A percentile compares a stretch with the other conserved stretches of the same genome.
Evolutionary conservation across 37 sponge, comb jelly and placozoan genomes (phyloP).

Genomic region (Corticium candelabrum): DNA sequence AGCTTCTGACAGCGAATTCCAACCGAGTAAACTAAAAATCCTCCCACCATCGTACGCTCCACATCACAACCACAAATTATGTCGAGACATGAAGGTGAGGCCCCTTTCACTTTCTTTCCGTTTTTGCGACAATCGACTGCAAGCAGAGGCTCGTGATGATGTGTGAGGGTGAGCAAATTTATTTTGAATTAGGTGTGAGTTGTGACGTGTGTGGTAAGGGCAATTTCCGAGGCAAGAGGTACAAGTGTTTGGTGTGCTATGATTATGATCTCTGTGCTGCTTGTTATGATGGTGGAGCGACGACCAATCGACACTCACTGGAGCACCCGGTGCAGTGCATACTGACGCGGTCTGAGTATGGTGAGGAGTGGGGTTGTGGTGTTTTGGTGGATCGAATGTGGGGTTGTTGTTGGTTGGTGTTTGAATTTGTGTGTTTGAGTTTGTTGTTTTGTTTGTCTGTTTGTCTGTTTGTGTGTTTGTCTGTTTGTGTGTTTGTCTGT

Average conservation of each 20-base stretch:
- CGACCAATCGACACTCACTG: constrained; percentile 39
- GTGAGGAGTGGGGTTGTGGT: not conserved
- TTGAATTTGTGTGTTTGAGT: no score
- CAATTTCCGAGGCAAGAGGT: constrained; percentile 74
- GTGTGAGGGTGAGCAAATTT: not conserved
- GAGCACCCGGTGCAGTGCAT: constrained; percentile 89
- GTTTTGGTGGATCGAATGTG: no score
- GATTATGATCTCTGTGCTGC: constrained; percentile 87
- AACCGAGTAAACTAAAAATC: no score
- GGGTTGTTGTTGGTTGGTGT: not conserved
- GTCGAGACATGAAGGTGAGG: not conserved
- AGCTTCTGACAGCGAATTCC: no score
- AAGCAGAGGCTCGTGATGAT: no score
- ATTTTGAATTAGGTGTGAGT: constrained; percentile 53
- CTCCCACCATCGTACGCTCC: no score
- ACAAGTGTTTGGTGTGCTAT: constrained; percentile 88
- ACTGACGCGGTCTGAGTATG: constrained; percentile 75
- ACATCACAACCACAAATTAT: no score
- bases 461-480: no score
- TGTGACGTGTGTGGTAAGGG: constrained; percentile 90
- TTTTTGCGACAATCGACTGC: no score
- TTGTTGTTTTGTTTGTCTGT: no score
- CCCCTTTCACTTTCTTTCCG: no score
- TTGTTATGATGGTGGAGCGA: constrained; percentile 59
- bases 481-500: no score